Base-by-base conservation (phyloP, 2,888 invertebrate genomes). In the Ectobius pallidus region DNA sequence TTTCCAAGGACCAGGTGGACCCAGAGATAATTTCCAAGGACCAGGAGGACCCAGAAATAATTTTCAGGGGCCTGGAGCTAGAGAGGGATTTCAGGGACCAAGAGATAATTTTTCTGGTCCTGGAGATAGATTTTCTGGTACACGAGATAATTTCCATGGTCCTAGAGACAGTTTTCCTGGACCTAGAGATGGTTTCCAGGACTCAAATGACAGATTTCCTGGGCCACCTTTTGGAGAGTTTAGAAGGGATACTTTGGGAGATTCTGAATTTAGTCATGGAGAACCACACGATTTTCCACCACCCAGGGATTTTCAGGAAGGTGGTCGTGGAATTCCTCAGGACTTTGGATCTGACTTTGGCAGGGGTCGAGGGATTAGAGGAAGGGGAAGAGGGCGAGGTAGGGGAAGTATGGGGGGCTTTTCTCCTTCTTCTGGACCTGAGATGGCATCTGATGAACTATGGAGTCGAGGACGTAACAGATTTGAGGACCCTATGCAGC, bases 281-380 rank as follows among this genome's bases (percentile, higher is more conserved):
- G 68, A 55, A 42, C 55, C 65, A 22, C 65, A 67, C 25, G 71
- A 72, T 27, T 72, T 69, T 62, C 39, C 73, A 18, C 70, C 70
- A 11, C 62, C 70, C 18, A 25, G 62, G 46, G 71, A 72, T 25
- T 72, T 72, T 42, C 55, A 67, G 30, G 68, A 52, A 32, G 55
- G 67, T 20, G 49, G 68, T 32, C 58, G 22, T 16, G 42, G 58
- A 58, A 55, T 32, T 34, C 34, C 32, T 39, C 18, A 22, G 22
- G 67, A 68, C 30, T 49, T 30, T 32, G 46, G 67, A 16, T 44
- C 30, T 46, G 70, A 70, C 22, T 72, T 67, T 68, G 71, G 67
- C 2, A 39, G 71, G 22, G 58, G 71, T 9, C 61, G 63, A 34
- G 71, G 67, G n/a, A 67, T 39, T 20, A 65, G 71, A 44, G 63